Evolutionary conservation across 2,888 invertebrate genomes (phyloP).

Genomic region (Pheosia gnoma): DNA sequence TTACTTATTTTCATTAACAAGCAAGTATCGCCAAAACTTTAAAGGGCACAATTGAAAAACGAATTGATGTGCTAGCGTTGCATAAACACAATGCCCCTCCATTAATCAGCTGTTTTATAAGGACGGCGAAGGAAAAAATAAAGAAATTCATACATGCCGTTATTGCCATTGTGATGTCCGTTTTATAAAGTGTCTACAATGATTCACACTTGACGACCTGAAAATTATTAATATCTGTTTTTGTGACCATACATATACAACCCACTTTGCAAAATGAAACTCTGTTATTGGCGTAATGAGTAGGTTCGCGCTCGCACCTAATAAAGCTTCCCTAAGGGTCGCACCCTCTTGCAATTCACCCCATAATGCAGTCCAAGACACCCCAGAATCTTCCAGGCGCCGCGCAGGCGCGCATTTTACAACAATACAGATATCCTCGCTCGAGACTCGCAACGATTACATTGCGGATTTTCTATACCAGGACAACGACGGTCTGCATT

Average conservation of each 20-base stretch:
- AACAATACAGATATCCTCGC: background rate
- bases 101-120: conserved; percentile 54
- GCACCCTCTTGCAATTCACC: conserved; percentile 14
- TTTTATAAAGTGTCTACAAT: conserved; percentile 41
- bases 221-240: conserved; percentile 28
- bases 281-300: conserved; percentile 5
- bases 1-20: background rate
- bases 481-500: conserved; percentile 17
- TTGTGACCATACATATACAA: conserved; percentile 14
- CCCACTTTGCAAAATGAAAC: conserved; percentile 1
- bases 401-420: conserved; percentile 30
- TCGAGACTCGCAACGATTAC: conserved; percentile 10
- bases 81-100: conserved; percentile 41
- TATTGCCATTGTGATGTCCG: conserved; percentile 58
- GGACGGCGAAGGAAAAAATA: conserved; percentile 51
- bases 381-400: conserved; percentile 37
- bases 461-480: conserved; percentile 25
- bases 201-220: conserved; percentile 44
- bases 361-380: conserved; percentile 20
- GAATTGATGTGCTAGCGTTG: conserved; percentile 38
- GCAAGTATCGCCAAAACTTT: conserved; percentile 3
- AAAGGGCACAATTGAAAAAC: conserved; percentile 41
- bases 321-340: conserved; percentile 11
- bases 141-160: conserved; percentile 48
- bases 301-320: conserved; percentile 12